These are phyloP conservation scores for Escarpia spicata DNA, from an alignment of 2,888 invertebrate species.

Conservation along the genomic window DNA sequence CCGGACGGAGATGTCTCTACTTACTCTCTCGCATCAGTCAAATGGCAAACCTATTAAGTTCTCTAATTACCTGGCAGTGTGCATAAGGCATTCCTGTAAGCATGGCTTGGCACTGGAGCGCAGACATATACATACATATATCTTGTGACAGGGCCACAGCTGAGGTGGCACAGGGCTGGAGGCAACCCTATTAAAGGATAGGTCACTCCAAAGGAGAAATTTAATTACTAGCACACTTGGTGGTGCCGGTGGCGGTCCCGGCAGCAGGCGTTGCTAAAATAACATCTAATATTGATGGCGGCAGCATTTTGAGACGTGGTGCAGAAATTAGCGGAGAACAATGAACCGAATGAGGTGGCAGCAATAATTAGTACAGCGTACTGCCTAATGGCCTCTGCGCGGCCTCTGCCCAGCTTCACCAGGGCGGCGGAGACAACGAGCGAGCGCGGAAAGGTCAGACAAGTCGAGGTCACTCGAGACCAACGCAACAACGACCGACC, in stretches of 20 bases:
- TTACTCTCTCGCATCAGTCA: background rate
- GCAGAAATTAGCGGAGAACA: constrained; percentile 6
- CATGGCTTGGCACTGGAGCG: background rate
- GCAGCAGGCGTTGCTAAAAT: background rate
- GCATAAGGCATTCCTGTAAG: background rate
- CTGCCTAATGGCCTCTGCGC: background rate
- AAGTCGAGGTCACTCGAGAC: background rate
- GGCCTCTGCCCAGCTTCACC: no score
- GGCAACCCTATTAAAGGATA: constrained; percentile 16
- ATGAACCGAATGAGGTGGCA: background rate
- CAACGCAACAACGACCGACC: background rate
- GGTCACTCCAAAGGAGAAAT: background rate
- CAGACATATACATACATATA: background rate
- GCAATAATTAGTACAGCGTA: background rate
- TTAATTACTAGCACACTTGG: background rate
- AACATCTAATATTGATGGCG: constrained; percentile 7
- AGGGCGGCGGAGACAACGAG: background rate
- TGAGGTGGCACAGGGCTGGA: background rate
- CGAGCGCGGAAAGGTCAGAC: background rate
- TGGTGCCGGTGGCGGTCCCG: background rate
- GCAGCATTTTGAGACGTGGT: constrained; percentile 12
- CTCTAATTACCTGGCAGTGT: background rate
- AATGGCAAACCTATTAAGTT: constrained; percentile 13
- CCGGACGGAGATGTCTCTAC: background rate
- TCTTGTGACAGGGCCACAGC: background rate